Evolutionary conservation across 2,113 vertebrate genomes (phyloP).

Genomic region (Clarias macrocephalus): DNA sequence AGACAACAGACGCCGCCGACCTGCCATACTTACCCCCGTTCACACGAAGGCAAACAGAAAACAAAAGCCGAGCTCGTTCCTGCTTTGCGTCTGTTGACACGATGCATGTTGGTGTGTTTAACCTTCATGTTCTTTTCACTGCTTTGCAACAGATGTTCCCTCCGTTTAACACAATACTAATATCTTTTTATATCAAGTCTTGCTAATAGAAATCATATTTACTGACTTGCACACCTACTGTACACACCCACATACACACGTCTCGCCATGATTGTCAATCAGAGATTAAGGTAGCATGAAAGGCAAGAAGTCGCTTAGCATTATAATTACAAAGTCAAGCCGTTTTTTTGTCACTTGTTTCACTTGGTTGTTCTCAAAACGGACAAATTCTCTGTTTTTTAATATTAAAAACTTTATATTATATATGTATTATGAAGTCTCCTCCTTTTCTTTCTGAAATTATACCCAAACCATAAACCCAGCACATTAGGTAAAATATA

Average conservation of each 20-base stretch:
- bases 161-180: neutral
- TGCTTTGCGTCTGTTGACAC: constrained; percentile 21
- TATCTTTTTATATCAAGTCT: neutral
- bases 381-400: neutral
- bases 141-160: neutral
- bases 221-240: neutral
- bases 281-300: neutral
- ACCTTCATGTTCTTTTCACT: neutral
- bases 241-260: neutral
- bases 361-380: neutral
- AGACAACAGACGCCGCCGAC: constrained; percentile 17
- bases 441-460: neutral
- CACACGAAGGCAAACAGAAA: constrained; percentile 39
- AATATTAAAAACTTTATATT: neutral
- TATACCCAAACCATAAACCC: neutral
- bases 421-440: neutral
- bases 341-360: neutral
- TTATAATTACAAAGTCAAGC: neutral
- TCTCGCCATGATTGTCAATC: neutral
- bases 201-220: neutral
- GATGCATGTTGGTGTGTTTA: neutral
- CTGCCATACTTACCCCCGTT: neutral
- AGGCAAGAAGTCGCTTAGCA: neutral
- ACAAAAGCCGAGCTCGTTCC: constrained; percentile 21
- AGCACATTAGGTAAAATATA: too few relatives aligned